phyloP scores from a whole-genome alignment of 2,888 invertebrate genomes.

The Drosophila acutilabella region DNA sequence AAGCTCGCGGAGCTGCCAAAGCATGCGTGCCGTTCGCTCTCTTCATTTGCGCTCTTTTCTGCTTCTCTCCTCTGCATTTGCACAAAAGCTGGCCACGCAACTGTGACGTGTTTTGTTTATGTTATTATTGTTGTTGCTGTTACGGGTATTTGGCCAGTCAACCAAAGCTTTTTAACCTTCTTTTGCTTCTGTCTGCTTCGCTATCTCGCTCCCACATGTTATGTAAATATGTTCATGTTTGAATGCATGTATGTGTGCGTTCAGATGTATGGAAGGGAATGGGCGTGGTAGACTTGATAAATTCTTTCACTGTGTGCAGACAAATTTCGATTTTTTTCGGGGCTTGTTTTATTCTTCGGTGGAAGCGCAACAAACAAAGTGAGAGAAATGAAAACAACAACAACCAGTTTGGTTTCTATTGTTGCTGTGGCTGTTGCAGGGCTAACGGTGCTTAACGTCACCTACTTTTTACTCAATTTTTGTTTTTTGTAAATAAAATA shows the following conservation, averaged over 20 bases:
- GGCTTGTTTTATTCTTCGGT: constrained; percentile 24
- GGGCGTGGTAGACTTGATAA: constrained; percentile 59
- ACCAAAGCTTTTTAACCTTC: constrained; percentile 65
- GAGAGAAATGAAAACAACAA: constrained; percentile 39
- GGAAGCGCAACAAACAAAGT: constrained; percentile 49
- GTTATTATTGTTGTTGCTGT: constrained; percentile 29
- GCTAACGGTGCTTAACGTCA: constrained; percentile 78
- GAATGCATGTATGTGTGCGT: constrained; percentile 10
- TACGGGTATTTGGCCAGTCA: constrained; percentile 64
- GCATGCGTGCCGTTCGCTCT: constrained; percentile 44
- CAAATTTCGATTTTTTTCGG: constrained; percentile 50
- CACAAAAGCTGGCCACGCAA: constrained; percentile 72
- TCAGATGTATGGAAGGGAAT: constrained; percentile 23
- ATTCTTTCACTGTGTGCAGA: constrained; percentile 55
- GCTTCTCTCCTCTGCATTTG: constrained; percentile 23
- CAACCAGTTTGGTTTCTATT: constrained; percentile 62
- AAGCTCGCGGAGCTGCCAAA: constrained; percentile 32
- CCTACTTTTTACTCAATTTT: constrained; percentile 71
- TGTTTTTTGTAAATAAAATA: constrained; percentile 61
- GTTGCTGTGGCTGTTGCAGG: constrained; percentile 48
- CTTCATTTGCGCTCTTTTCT: background rate
- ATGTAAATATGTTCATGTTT: constrained; percentile 63
- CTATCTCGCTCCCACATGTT: constrained; percentile 45
- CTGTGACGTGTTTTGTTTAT: constrained; percentile 65
- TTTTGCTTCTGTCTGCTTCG: constrained; percentile 16